phyloP scores from a whole-genome alignment of 1,140 invertebrate species.

The Cydia splendana region DNA sequence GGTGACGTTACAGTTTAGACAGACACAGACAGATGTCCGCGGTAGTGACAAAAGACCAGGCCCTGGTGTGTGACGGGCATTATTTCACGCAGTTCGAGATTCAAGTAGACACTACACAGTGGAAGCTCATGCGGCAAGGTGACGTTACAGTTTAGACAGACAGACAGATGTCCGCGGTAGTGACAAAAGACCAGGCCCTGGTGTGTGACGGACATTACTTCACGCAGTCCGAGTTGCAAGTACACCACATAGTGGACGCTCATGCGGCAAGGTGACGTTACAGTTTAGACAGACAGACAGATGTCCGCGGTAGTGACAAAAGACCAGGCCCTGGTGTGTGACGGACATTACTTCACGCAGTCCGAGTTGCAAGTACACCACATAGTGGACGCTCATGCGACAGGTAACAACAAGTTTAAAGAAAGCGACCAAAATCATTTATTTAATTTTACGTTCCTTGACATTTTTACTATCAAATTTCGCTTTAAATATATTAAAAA shows the following conservation, averaged over 20 bases:
- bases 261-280: constrained; percentile 73
- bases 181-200: constrained; percentile 83
- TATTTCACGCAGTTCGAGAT: constrained; percentile 92
- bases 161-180: background rate
- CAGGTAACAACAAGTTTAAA: too few relatives aligned
- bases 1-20: constrained; percentile 42
- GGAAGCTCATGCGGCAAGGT: constrained; percentile 85
- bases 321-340: constrained; percentile 91
- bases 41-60: constrained; percentile 77
- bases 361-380: constrained; percentile 67
- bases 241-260: constrained; percentile 62
- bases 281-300: background rate
- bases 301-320: constrained; percentile 36
- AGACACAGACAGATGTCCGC: background rate
- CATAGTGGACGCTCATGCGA: constrained; percentile 80
- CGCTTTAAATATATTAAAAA: too few relatives aligned
- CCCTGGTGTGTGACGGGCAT: constrained; percentile 95
- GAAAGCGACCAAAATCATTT: too few relatives aligned
- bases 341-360: constrained; percentile 96
- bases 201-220: constrained; percentile 97
- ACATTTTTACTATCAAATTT: too few relatives aligned
- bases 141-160: background rate
- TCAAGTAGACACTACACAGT: too few relatives aligned
- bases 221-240: constrained; percentile 84
- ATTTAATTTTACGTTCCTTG: too few relatives aligned